These are phyloP conservation scores for Bufo gargarizans DNA, from an alignment of 2,113 vertebrate genomes.

Conservation along the genomic window DNA sequence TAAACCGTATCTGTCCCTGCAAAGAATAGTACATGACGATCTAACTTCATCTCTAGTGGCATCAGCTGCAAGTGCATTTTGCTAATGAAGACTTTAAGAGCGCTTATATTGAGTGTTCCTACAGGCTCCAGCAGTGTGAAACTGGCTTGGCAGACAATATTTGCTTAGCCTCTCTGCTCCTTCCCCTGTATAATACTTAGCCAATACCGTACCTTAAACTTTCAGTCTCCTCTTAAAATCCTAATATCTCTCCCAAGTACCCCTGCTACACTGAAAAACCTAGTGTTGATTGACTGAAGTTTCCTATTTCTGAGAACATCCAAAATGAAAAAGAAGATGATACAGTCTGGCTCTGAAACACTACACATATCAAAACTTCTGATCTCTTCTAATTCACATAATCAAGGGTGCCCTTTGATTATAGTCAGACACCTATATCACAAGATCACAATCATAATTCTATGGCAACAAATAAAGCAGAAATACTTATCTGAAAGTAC, in stretches of 20 bases:
- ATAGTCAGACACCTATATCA: neutral
- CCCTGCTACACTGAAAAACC: no score
- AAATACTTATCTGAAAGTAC: neutral
- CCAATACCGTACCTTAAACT: no score
- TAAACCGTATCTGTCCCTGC: no score
- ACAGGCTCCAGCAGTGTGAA: neutral
- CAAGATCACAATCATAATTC: neutral
- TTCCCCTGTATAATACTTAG: neutral
- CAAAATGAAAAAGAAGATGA: neutral
- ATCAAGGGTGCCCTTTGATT: no score
- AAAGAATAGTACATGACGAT: no score
- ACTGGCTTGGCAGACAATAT: neutral
- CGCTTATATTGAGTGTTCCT: neutral
- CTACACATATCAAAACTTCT: neutral
- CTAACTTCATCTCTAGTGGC: no score
- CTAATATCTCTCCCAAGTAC: no score
- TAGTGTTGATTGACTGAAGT: no score
- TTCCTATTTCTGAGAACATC: no score
- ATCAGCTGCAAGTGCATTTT: no score
- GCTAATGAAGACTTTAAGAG: no score
- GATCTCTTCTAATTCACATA: neutral
- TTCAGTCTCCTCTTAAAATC: no score
- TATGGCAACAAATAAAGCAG: neutral
- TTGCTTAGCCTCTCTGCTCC: neutral
- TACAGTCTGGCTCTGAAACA: neutral